A percentile compares a stretch with the other conserved stretches of the same genome.
Conservation (phyloP, 2,797 vertebrate species). For the Hipposideros larvatus region DNA sequence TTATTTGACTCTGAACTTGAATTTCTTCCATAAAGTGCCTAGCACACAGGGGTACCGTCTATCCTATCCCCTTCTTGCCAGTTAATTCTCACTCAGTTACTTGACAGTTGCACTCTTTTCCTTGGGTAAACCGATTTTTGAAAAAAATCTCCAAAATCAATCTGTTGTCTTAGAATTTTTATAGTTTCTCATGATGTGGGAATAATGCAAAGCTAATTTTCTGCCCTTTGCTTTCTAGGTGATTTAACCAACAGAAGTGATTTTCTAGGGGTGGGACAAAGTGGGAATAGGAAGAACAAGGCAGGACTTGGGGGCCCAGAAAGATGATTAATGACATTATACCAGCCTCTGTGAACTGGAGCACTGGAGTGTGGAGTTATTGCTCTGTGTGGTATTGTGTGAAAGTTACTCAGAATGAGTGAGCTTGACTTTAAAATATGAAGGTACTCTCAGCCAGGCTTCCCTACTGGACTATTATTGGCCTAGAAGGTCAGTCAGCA, state of each 20-base stretch:
- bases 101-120: not conserved
- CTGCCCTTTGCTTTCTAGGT: not conserved
- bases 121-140: not conserved
- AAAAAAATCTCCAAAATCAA: not conserved
- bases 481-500: not conserved
- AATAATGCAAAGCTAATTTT: conserved; percentile 4
- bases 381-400: conserved; percentile 28
- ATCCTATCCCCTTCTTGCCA: not conserved
- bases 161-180: conserved; percentile 14
- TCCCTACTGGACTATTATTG: not conserved
- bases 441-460: not conserved
- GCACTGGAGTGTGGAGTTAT: not conserved
- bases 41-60: not conserved
- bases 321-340: conserved; percentile 4
- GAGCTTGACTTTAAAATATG: not conserved
- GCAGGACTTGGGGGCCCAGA: not conserved
- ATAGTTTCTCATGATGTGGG: not conserved
- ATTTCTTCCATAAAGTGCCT: not conserved
- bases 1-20: not conserved
- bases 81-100: not conserved
- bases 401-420: conserved; percentile 1
- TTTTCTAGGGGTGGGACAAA: conserved; percentile 37
- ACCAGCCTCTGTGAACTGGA: not conserved
- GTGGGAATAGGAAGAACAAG: conserved; percentile 7
- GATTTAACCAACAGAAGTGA: not conserved